phyloP scores from a whole-genome alignment of 2,888 invertebrate species.

The Aspidapion aeneum region DNA sequence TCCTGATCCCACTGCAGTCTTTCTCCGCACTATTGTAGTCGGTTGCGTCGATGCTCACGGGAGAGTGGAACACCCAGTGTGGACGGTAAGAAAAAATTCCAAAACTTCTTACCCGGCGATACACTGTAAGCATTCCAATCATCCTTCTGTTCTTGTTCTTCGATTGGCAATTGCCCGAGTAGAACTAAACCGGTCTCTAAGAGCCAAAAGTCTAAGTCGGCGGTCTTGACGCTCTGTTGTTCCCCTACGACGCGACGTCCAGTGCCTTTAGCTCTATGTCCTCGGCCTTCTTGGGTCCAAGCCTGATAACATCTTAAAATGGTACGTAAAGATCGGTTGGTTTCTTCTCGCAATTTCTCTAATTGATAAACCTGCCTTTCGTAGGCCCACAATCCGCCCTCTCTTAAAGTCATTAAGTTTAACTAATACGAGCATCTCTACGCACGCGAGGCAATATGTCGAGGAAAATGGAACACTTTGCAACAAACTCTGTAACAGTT shows the following conservation, averaged over 20 bases:
- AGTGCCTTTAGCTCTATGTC: constrained; percentile 8
- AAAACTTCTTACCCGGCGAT: background rate
- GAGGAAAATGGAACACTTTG: background rate
- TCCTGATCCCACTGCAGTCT: background rate
- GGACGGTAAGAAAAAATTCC: background rate
- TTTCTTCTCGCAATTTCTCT: constrained; percentile 3
- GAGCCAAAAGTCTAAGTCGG: constrained; percentile 16
- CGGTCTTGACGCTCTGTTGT: constrained; percentile 12
- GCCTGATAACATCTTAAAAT: constrained; percentile 4
- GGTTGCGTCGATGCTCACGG: background rate
- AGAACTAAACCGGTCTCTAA: constrained; percentile 7
- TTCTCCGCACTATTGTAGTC: background rate
- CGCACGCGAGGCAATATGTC: background rate
- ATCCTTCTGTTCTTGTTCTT: background rate
- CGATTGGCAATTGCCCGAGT: background rate
- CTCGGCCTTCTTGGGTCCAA: constrained; percentile 7
- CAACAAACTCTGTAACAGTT: background rate
- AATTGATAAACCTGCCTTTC: background rate
- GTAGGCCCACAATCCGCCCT: background rate
- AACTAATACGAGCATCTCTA: background rate
- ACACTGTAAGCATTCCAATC: background rate
- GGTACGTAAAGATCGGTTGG: constrained; percentile 3
- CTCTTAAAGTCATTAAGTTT: background rate
- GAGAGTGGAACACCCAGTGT: background rate
- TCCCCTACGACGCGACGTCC: constrained; percentile 3